Percentiles rank a stretch among this genome's conserved stretches.
These are phyloP conservation scores for Python bivittatus DNA, from an alignment of 2,113 vertebrate species.

Conservation along the genomic window DNA sequence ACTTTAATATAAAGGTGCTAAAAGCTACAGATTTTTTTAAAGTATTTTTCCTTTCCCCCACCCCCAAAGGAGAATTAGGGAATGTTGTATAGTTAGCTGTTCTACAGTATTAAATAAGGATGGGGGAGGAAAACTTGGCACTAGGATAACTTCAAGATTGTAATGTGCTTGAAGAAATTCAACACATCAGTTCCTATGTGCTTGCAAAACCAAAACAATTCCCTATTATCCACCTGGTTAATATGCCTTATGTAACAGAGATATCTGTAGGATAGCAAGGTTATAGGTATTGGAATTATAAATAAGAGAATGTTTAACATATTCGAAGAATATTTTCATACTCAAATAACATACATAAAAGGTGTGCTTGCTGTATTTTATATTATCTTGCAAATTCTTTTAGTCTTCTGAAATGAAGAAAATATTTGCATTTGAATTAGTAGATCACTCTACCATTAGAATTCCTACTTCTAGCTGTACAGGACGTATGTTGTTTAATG, in stretches of 20 bases:
- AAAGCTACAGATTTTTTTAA: slow-evolving; percentile 76
- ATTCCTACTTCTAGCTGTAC: slow-evolving; percentile 57
- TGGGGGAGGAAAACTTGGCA: slow-evolving; percentile 61
- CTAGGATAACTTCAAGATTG: slow-evolving; percentile 65
- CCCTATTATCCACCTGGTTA: slow-evolving; percentile 72
- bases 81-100: slow-evolving; percentile 54
- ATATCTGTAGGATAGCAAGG: slow-evolving; percentile 76
- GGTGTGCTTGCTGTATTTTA: slow-evolving; percentile 82
- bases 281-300: slow-evolving; percentile 81
- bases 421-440: slow-evolving; percentile 70
- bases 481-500: slow-evolving; percentile 31
- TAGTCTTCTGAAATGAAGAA: slow-evolving; percentile 73
- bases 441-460: slow-evolving; percentile 67
- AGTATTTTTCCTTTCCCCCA: slow-evolving; percentile 60
- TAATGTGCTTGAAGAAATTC: slow-evolving; percentile 69
- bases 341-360: slow-evolving; percentile 85
- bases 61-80: slow-evolving; percentile 57
- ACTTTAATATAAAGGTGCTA: slow-evolving; percentile 86
- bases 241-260: slow-evolving; percentile 81
- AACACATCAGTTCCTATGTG: slow-evolving; percentile 68
- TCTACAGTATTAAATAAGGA: slow-evolving; percentile 53
- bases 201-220: slow-evolving; percentile 74
- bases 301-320: slow-evolving; percentile 85
- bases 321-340: slow-evolving; percentile 88
- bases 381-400: slow-evolving; percentile 75